Base-by-base conservation (phyloP, 2,113 vertebrate species). In the Gymnobelideus leadbeateri region DNA sequence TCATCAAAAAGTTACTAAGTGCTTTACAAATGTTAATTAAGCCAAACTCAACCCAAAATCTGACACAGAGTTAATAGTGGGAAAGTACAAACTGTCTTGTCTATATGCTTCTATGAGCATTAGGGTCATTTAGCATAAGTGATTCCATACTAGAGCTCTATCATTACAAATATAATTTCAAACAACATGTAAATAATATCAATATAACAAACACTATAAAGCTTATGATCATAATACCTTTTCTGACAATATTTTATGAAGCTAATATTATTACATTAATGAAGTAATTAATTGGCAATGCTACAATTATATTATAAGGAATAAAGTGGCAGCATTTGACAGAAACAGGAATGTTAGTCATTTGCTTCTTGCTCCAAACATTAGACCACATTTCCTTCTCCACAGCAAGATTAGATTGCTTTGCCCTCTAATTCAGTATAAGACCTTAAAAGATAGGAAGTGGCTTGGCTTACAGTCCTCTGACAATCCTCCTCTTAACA, bases 11-110 rank as follows among this genome's bases (percentile, higher is more conserved):
- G 89, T 96, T 57, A 92, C 21, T 0, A 16, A 94, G 96, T 54
- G 77, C 95, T 95, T 97, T 94, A 92, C n/a, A 94, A 94, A 96
- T 51, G n/a, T 57, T 92, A 94, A 96, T 95, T 91, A 95, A 97
- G 54, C 89, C 52, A 94, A 84, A 19, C 49, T 94, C 93, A 53
- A n/a, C 14, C 14, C 37, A 84, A 84, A 84, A 1, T 19, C 37
- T 19, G 37, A 43, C n/a, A 43, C 68, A 43, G n/a, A 84, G 19
- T 84, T 21, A 84, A 84, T 16, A 84, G 19, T 23, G 43, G n/a
- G 19, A 84, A 21, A 84, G 68, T 84, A 8, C n/a, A n/a, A 84
- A 84, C n/a, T n/a, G 14, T 23, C 21, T 43, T 43, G n/a, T 43
- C 19, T 84, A 84, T 84, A 68, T 68, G 14, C 1, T 84, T 84